These are phyloP conservation scores for Otolemur garnettii DNA, from an alignment of 2,113 vertebrate species.

Conservation along the genomic window DNA sequence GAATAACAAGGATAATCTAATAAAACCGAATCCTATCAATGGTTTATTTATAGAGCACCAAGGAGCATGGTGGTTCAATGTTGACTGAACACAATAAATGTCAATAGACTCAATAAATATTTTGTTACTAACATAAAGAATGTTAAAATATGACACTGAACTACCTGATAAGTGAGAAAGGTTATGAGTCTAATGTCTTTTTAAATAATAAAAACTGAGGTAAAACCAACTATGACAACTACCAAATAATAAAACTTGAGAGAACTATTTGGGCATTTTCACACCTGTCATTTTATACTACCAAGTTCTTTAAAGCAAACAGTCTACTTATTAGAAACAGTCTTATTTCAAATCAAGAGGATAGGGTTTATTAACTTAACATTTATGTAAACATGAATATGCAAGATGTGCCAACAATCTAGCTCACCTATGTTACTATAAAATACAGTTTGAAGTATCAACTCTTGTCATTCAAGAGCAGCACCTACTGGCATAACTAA, in stretches of 20 bases:
- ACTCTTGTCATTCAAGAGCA: conserved; percentile 64
- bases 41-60: neutral
- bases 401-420: neutral
- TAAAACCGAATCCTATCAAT: neutral
- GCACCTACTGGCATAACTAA: conserved; percentile 51
- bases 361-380: neutral
- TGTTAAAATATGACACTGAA: neutral
- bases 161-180: neutral
- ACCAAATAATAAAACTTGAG: neutral
- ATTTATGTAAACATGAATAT: neutral
- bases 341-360: neutral
- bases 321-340: neutral
- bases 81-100: neutral
- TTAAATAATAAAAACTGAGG: neutral
- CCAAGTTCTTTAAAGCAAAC: neutral
- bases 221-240: neutral
- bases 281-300: neutral
- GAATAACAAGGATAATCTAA: neutral
- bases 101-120: neutral
- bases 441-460: conserved; percentile 39
- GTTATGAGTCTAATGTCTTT: neutral
- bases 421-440: neutral
- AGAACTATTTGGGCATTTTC: neutral
- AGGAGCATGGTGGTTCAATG: neutral
- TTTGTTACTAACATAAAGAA: neutral